Base-by-base conservation (phyloP, 2,888 invertebrate genomes). In the Suillia variegata region DNA sequence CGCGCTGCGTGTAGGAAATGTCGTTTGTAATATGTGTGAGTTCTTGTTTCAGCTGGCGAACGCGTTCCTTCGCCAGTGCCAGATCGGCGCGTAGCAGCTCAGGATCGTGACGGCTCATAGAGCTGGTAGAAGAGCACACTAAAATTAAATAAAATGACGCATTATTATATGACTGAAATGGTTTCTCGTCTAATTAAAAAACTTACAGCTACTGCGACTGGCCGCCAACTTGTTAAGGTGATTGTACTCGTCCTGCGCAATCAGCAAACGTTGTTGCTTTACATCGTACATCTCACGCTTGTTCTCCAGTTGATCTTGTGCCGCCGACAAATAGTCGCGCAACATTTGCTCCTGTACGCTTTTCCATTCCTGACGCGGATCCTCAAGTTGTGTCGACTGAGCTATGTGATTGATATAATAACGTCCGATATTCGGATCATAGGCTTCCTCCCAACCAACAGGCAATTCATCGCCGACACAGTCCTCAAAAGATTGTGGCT, bases 381-480 rank as follows among this genome's bases (percentile, higher is more conserved):
- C 97, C 85, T 98, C 97, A 66, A 97, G 84, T 84, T 98, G 97
- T 79, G 96, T 98, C 77, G 91, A 90, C 87, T 96, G 95, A 83
- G 91, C 94, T 83, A 94, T 90, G 85, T 98, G 98, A 85, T 98
- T 94, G 84, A 96, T 96, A 85, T 94, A 98, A 85, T 97, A 98
- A 67, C 93, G 89, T 69, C 98, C 97, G 80, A 97, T 92, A 83
- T 94, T 92, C 69, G 91, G 91, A 84, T 98, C 96, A 83, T 91
- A 94, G 51, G 93, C 91, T 85, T 96, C 94, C 84, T 98, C 97
- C 98, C 98, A 98, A 67, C 98, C 98, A 77, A 96, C 87, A 52
- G 97, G 97, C 80, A 98, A 84, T 84, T 98, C 97, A 87, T 97
- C 96, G 78, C 96, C 97, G 80, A 96, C 93, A 84, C 98, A 98